A percentile compares a stretch with the other conserved stretches of the same genome.
phyloP scores from a whole-genome alignment of 2,888 invertebrate genomes.

The Euproctis similis region DNA sequence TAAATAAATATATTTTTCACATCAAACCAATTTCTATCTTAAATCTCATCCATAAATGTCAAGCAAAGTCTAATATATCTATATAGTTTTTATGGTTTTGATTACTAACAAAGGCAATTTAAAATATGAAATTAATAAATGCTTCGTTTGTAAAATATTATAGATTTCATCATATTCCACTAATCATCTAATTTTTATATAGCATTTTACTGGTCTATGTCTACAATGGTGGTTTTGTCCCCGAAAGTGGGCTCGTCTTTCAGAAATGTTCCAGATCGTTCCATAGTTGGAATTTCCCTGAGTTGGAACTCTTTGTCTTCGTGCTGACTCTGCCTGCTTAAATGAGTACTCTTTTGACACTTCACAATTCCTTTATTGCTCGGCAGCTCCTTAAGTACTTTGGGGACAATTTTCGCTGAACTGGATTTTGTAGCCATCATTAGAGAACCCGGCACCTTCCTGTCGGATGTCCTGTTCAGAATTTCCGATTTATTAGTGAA shows the following conservation, averaged over 20 bases:
- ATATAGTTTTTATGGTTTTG: too few species aligned
- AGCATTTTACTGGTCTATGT: constrained; percentile 32
- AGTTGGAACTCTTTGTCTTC: constrained; percentile 14
- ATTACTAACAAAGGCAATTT: too few species aligned
- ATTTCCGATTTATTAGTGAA: constrained; percentile 3
- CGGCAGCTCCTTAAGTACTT: constrained; percentile 34
- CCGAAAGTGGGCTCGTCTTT: constrained; percentile 82
- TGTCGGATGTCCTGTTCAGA: constrained; percentile 21
- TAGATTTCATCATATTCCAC: constrained; percentile 8
- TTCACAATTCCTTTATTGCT: constrained; percentile 8
- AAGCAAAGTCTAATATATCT: too few species aligned
- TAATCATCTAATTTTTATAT: constrained; percentile 6
- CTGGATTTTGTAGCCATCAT: constrained; percentile 78
- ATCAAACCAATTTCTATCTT: too few species aligned
- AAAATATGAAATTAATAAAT: constrained; percentile 7
- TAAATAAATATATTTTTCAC: too few species aligned
- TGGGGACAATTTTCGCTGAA: constrained; percentile 71
- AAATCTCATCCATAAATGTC: too few species aligned
- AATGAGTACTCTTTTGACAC: constrained; percentile 8
- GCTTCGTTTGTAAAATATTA: constrained; percentile 10
- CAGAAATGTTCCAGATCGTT: constrained; percentile 83
- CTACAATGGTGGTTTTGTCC: constrained; percentile 41
- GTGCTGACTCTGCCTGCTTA: constrained; percentile 12
- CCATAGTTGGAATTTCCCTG: constrained; percentile 48
- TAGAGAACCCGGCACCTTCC: constrained; percentile 43